Evolutionary conservation across 2,113 vertebrate species (phyloP).

Genomic region (Corythoichthys intestinalis): DNA sequence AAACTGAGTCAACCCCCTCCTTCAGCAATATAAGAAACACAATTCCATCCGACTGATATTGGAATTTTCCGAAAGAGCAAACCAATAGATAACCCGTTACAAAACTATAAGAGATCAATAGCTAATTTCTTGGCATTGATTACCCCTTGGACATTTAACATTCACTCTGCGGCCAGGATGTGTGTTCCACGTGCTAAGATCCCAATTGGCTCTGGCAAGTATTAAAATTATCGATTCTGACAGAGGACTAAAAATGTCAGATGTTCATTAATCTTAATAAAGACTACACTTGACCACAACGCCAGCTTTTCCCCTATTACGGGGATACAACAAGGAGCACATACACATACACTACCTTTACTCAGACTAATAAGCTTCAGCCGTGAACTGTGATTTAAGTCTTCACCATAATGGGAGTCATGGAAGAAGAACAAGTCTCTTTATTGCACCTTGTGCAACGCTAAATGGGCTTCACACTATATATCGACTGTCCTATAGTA

Average conservation of each 20-base stretch:
- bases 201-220: conserved; percentile 77
- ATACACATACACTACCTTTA: conserved; percentile 25
- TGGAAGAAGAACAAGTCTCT: conserved; percentile 41
- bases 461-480: conserved; percentile 22
- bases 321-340: conserved; percentile 53
- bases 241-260: conserved; percentile 85
- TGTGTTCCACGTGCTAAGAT: conserved; percentile 73
- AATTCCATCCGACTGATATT: conserved; percentile 84
- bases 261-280: conserved; percentile 83
- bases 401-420: conserved; percentile 53
- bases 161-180: conserved; percentile 79
- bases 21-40: conserved; percentile 71
- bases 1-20: conserved; percentile 29
- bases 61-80: conserved; percentile 93
- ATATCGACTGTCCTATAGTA: conserved; percentile 1
- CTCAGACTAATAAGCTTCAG: conserved; percentile 58
- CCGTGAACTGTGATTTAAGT: conserved; percentile 56
- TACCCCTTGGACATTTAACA: conserved; percentile 90
- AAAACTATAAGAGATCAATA: conserved; percentile 94
- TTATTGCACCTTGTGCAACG: conserved; percentile 13
- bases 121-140: conserved; percentile 96
- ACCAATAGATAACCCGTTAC: conserved; percentile 92
- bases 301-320: conserved; percentile 46
- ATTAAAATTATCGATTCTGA: conserved; percentile 85
- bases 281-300: conserved; percentile 72